These are phyloP conservation scores for Antigone vipio DNA, from an alignment of 2,113 vertebrate species.

Conservation along the genomic window DNA sequence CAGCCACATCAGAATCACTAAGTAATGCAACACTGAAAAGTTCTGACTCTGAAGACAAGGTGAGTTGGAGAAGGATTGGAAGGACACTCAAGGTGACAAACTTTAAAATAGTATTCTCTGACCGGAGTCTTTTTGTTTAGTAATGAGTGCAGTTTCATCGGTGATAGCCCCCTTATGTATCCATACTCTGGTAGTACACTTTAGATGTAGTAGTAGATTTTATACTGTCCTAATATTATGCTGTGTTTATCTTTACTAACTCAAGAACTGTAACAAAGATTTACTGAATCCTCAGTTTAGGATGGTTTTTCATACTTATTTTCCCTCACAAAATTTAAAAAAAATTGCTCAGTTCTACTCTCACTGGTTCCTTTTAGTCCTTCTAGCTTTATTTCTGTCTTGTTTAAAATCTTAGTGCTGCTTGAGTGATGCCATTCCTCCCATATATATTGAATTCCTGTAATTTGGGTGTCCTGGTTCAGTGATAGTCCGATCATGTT, in stretches of 20 bases:
- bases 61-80: background rate
- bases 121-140: background rate
- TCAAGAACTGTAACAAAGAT: background rate
- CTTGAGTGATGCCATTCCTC: background rate
- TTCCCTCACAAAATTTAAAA: background rate
- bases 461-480: background rate
- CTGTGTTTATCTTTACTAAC: background rate
- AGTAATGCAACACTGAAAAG: slow-evolving; percentile 73
- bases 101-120: background rate
- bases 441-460: background rate
- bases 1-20: slow-evolving; percentile 67
- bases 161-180: background rate
- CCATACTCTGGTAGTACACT: background rate
- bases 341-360: background rate
- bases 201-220: background rate
- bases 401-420: background rate
- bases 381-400: background rate
- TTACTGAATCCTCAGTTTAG: background rate
- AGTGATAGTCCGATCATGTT: background rate
- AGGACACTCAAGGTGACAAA: background rate
- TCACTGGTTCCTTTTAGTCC: background rate
- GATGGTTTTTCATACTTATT: background rate
- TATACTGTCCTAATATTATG: background rate
- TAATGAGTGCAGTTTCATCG: too few species aligned
- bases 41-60: slow-evolving; percentile 60